Evolutionary conservation across 2,113 vertebrate species (phyloP).

Genomic region (Saguinus imperator): DNA sequence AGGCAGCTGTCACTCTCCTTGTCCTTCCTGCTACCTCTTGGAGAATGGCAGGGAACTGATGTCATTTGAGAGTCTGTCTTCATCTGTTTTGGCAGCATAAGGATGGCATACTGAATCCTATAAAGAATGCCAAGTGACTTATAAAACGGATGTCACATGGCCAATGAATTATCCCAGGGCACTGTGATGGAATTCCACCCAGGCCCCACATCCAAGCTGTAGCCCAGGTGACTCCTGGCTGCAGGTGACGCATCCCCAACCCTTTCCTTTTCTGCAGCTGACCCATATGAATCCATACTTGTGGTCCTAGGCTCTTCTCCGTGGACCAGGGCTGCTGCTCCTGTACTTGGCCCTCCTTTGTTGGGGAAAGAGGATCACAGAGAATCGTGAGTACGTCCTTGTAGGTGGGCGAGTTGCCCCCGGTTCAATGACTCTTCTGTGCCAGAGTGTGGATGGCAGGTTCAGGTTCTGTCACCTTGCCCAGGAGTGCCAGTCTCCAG

Average conservation of each 20-base stretch:
- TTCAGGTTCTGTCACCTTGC: background rate
- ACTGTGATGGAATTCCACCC: fast-evolving
- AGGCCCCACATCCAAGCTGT: fast-evolving
- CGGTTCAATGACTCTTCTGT: background rate
- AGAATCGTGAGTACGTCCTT: fast-evolving
- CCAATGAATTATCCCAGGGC: background rate
- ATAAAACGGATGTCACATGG: background rate
- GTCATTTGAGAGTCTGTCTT: background rate
- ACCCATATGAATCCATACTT: fast-evolving
- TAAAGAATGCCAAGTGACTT: background rate
- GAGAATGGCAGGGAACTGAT: background rate
- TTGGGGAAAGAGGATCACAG: background rate
- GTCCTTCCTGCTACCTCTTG: background rate
- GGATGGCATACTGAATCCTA: background rate
- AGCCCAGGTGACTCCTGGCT: background rate
- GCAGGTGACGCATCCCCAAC: no score
- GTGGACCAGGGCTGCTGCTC: fast-evolving
- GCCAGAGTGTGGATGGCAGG: background rate
- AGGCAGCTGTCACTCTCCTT: background rate
- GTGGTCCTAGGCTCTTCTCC: fast-evolving
- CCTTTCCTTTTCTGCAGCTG: background rate
- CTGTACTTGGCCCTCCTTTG: background rate
- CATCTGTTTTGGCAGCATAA: background rate
- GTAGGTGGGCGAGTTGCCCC: no score
- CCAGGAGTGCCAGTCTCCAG: background rate